Evolutionary conservation across 2,888 invertebrate genomes (phyloP).

Genomic region (Trisateles emortualis): DNA sequence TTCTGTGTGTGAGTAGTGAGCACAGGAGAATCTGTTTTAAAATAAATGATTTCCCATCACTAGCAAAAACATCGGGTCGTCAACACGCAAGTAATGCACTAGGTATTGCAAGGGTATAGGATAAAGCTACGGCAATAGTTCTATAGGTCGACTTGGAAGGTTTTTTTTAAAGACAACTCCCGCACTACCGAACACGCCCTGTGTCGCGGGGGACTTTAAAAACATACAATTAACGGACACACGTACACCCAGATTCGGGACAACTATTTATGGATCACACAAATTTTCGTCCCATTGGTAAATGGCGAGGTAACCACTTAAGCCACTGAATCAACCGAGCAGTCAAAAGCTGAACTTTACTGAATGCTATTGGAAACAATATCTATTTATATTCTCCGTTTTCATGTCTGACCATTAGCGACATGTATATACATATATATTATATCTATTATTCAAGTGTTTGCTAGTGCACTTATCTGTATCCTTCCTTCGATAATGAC

Average conservation of each 20-base stretch:
- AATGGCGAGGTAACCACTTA: not conserved
- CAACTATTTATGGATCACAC: not conserved
- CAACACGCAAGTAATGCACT: not conserved
- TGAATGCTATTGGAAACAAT: not conserved
- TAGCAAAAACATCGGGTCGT: too few species aligned
- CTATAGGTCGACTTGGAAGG: too few species aligned
- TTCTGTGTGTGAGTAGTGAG: too few species aligned
- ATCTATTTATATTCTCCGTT: not conserved
- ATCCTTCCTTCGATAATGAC: slow-evolving; percentile 46
- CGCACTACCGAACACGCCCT: too few species aligned
- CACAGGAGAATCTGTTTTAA: too few species aligned
- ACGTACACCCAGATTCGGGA: not conserved
- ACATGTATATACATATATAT: not conserved
- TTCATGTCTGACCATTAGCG: not conserved
- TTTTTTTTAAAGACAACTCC: too few species aligned
- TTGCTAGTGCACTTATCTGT: slow-evolving; percentile 32
- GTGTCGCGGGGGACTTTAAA: too few species aligned
- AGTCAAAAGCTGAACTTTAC: too few species aligned
- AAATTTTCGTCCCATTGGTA: not conserved
- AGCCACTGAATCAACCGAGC: not conserved
- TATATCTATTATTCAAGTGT: slow-evolving; percentile 9
- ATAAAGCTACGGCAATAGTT: too few species aligned
- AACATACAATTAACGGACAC: too few species aligned
- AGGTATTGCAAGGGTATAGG: too few species aligned
- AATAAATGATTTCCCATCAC: too few species aligned